Base-by-base conservation (phyloP, 2,113 vertebrate genomes). In the Aramus guarauna region DNA sequence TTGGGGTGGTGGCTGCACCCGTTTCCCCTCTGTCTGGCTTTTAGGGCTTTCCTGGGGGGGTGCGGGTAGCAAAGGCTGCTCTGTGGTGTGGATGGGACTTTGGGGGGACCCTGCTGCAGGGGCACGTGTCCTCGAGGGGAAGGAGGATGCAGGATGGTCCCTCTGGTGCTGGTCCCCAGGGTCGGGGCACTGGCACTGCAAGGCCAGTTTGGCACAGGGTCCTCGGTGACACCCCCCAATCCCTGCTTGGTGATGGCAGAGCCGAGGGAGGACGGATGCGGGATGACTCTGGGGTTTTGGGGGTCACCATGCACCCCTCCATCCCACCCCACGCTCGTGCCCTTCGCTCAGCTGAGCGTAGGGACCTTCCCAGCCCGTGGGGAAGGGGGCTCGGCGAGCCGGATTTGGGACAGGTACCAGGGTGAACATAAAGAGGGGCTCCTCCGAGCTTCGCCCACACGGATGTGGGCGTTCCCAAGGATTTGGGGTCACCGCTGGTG, bases 11-110 rank as follows among this genome's bases (percentile, higher is more conserved):
- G 9, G 17, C 34, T 43, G 74, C 9, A 3, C 9, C 48, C 2
- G 0, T 2, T 36, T 43, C 16, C 11, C 36, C 22, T 15, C 15
- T 0, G 0, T 3, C 0, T 0, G 45, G 34, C 3, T 26, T 37
- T 58, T 10, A 14, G 78, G 55, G 16, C 23, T 63, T 71, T 11
- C 19, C n/a, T 16, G 12, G 63, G 19, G 19, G 39, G 39, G 11
- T n/a, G n/a, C 7, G 1, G 5, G 11, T 5, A 4, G 36, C 3
- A 18, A 21, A 20, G 48, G 48, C 19, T 67, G 63, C 6, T 5
- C 27, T 9, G 20, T 3, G 8, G 47, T 11, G 8, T 2, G 47
- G 53, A 5, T 9, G 43, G 72, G 18, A 12, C 16, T 0, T 17
- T 2, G 15, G 47, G 39, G 36, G 34, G 5, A 6, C 1, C 10